phyloP scores from a whole-genome alignment of 2,797 vertebrate species.

The Telmatherina bonti region DNA sequence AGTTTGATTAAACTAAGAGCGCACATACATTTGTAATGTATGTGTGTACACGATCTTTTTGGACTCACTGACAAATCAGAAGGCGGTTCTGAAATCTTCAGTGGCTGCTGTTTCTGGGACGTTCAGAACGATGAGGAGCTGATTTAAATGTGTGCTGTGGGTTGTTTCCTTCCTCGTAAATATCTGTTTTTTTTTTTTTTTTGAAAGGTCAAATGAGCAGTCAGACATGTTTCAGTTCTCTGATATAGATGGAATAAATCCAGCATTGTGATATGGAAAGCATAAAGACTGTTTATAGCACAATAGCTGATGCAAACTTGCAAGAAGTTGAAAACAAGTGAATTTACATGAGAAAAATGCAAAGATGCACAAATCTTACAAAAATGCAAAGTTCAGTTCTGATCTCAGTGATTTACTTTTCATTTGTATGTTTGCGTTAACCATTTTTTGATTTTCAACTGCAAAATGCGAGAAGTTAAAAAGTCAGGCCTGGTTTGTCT shows the following conservation, averaged over 20 bases:
- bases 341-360: not conserved
- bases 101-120: not conserved
- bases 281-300: not conserved
- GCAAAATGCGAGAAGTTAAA: not conserved
- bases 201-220: not conserved
- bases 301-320: not conserved
- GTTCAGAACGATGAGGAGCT: not conserved
- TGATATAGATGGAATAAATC: not conserved
- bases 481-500: not conserved
- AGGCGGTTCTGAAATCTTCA: not conserved
- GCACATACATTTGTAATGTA: not conserved
- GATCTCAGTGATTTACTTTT: no score
- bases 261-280: not conserved
- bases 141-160: not conserved
- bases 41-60: no score
- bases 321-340: no score
- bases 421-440: not conserved
- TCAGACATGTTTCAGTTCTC: not conserved
- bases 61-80: not conserved
- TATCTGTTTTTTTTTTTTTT: not conserved
- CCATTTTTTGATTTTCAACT: not conserved
- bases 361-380: not conserved
- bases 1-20: not conserved
- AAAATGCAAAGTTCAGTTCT: not conserved
- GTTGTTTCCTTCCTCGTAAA: not conserved